Percentiles rank a stretch among this genome's conserved stretches.
Evolutionary conservation across 2,797 vertebrate species (phyloP).

Genomic region (Coregonus ussuriensis): DNA sequence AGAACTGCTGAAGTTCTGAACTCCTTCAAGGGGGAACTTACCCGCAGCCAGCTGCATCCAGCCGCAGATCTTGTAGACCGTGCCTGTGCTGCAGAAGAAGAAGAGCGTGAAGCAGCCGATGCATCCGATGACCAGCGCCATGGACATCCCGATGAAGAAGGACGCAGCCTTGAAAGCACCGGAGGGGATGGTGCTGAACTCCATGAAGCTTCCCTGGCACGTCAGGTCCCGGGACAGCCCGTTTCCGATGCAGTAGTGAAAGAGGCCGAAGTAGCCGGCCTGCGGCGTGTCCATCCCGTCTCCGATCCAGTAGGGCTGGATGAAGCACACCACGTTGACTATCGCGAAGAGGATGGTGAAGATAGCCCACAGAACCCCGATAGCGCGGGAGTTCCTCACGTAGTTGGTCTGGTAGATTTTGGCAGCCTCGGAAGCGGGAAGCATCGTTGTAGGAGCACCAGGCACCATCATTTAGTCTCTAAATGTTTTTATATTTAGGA

Average conservation of each 20-base stretch:
- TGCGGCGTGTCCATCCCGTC: conserved; percentile 95
- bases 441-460: conserved; percentile 85
- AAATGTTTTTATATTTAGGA: conserved; percentile 15
- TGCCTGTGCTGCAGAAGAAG: conserved; percentile 99
- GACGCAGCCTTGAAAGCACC: conserved; percentile 97
- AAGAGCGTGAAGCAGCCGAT: conserved; percentile 96
- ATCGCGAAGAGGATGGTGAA: conserved; percentile 99
- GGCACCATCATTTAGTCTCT: conserved; percentile 73
- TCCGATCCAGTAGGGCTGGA: conserved; percentile 99
- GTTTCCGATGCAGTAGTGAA: conserved; percentile 98
- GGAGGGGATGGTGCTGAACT: conserved; percentile 94
- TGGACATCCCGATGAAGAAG: conserved; percentile 97
- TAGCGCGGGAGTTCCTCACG: conserved; percentile 96
- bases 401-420: conserved; percentile 99
- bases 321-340: conserved; percentile 98
- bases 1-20: background rate
- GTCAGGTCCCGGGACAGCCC: conserved; percentile 91
- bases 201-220: conserved; percentile 95
- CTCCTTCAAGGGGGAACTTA: conserved; percentile 68
- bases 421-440: conserved; percentile 94
- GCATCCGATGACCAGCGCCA: conserved; percentile 93
- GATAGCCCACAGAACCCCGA: conserved; percentile 98
- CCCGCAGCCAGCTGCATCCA: conserved; percentile 99
- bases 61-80: conserved; percentile 98
- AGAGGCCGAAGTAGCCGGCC: conserved; percentile 97